Evolutionary conservation across 92 coral and sea anemone species (phyloP), one percentile per base, ranked within the genome.

Genomic region (Porites evermanni): DNA sequence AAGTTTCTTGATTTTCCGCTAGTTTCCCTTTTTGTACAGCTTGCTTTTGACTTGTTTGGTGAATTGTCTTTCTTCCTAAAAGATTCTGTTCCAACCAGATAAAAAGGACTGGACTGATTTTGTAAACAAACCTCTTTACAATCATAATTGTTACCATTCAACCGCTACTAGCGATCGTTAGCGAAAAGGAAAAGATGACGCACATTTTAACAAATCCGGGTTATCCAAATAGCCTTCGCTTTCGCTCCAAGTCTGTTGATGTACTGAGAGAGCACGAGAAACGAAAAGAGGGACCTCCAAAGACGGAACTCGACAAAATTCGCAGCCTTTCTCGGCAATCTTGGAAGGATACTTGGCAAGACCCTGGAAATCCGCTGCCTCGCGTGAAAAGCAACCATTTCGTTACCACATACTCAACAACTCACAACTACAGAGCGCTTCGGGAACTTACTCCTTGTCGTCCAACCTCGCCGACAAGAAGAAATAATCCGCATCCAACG

Each of bases 401-500:
- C 51, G 91, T 88, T 16, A 93, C 95, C 0, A 96, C 99, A 3
- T 96, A 96, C 71, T 89, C 96, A 11, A 66, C 94, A 53, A 93
- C 93, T 60, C 94, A 93, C 78, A 92, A 94, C 79, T 88, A 88
- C 79, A 96, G 82, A 81, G 79, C 80, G 17, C 89, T 95, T 65
- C 97, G 89, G 52, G 93, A 91, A 74, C 73, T 68, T 13, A 97
- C 98, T 14, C 96, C 92, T 24, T 82, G 93, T 60, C 77, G 99
- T 60, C 93, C 98, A 8, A 93, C 97, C n/a, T 97, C 99, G n/a
- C 99, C 99, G 17, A 93, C 98, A 12, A 89, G 99, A 70, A 85
- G 99, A 82, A 97, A 97, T 70, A 97, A 97, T 67, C 99, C 99
- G 9, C 99, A 97, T 84, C 99, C 99, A 64, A 92, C 99, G 12